Evolutionary conservation across 1,140 invertebrate genomes (phyloP).

Genomic region (Musca domestica): DNA sequence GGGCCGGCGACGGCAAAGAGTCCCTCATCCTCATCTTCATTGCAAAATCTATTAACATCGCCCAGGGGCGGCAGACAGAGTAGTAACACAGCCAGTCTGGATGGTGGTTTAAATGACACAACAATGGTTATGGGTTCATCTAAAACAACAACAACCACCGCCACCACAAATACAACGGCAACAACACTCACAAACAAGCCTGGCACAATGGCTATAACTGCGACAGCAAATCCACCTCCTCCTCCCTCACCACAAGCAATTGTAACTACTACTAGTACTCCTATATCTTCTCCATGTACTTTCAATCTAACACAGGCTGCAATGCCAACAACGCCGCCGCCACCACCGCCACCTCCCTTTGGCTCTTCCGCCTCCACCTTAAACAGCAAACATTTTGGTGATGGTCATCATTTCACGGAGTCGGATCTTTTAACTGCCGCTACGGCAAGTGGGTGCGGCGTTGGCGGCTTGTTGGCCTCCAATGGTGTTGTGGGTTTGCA

Average conservation of each 20-base stretch:
- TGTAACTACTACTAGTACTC: slow-evolving; percentile 50
- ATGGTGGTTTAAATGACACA: slow-evolving; percentile 32
- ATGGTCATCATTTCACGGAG: neutral
- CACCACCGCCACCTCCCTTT: slow-evolving; percentile 25
- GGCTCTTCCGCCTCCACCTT: neutral
- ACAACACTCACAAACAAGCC: slow-evolving; percentile 24
- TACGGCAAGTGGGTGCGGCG: too few relatives aligned
- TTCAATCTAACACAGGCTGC: neutral
- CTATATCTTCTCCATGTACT: slow-evolving; percentile 13
- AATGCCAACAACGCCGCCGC: slow-evolving; percentile 8
- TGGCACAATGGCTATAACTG: slow-evolving; percentile 32
- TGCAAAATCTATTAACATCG: slow-evolving; percentile 50
- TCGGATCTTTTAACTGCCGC: too few relatives aligned
- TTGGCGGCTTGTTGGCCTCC: slow-evolving; percentile 18
- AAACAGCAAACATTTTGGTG: slow-evolving; percentile 11
- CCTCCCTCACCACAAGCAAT: slow-evolving; percentile 27
- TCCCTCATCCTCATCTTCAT: slow-evolving; percentile 32
- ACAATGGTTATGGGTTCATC: slow-evolving; percentile 40
- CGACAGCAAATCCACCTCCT: slow-evolving; percentile 33
- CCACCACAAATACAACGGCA: slow-evolving; percentile 28
- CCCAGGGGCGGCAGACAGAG: slow-evolving; percentile 31
- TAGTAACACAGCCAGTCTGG: slow-evolving; percentile 3
- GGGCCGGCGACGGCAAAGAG: neutral
- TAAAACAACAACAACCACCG: slow-evolving; percentile 19
- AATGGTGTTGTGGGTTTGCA: slow-evolving; percentile 17